Conservation (phyloP, 2,113 vertebrate genomes). For the Vicugna pacos region DNA sequence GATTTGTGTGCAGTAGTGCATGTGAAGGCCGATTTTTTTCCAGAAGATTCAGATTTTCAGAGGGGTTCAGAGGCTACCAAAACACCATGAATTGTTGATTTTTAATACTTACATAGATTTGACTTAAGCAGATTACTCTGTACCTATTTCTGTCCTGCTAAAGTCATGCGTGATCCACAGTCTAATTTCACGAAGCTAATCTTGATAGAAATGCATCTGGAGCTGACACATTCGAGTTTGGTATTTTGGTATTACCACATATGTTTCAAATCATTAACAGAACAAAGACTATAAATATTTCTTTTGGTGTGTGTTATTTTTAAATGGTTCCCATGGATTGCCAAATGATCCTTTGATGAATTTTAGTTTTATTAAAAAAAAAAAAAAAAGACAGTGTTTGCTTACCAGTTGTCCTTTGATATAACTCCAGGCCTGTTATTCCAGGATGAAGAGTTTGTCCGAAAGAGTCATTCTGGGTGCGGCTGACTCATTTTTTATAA, state of each 20-base stretch:
- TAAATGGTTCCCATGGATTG: neutral
- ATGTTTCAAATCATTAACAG: constrained; percentile 38
- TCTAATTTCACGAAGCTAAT: neutral
- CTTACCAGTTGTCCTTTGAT: constrained; percentile 41
- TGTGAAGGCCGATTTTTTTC: neutral
- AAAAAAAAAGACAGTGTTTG: constrained; percentile 28
- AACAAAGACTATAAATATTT: constrained; percentile 12
- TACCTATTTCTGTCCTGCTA: neutral
- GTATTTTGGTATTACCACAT: neutral
- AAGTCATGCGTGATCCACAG: neutral
- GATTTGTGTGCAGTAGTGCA: neutral
- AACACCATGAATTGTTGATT: neutral
- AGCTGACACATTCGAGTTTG: neutral
- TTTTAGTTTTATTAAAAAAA: constrained; percentile 37
- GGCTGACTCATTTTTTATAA: constrained; percentile 42
- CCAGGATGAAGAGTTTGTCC: constrained; percentile 30
- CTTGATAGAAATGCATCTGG: neutral
- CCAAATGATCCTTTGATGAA: neutral
- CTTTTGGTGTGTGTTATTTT: constrained; percentile 48
- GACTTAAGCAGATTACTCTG: neutral
- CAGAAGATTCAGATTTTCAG: neutral
- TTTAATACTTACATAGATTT: neutral
- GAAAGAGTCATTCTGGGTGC: constrained; percentile 55
- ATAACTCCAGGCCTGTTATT: neutral
- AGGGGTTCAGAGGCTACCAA: neutral